Conservation (phyloP, 2,797 vertebrate species). For the Muraenolepis orangiensis region DNA sequence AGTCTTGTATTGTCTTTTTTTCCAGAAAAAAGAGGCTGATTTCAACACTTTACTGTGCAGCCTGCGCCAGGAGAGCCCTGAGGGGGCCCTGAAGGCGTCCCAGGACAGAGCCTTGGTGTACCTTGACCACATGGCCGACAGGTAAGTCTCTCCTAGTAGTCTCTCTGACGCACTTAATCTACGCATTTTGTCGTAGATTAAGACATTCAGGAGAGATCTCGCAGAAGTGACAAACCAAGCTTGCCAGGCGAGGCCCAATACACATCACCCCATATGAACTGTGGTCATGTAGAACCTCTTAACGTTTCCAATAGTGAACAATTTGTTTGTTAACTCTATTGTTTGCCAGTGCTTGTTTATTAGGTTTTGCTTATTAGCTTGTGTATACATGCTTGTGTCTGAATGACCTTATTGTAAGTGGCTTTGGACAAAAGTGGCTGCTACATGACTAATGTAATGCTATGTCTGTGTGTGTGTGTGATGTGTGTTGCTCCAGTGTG, state of each 20-base stretch:
- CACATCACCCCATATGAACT: neutral
- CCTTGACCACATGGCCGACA: constrained; percentile 5
- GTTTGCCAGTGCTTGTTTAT: too few relatives aligned
- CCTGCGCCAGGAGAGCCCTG: constrained; percentile 76
- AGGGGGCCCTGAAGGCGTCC: constrained; percentile 59
- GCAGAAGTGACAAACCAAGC: too few relatives aligned
- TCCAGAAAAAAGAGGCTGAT: constrained; percentile 68
- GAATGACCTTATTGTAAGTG: too few relatives aligned
- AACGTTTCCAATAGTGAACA: neutral
- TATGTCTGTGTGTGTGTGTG: too few relatives aligned
- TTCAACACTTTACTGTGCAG: constrained; percentile 72
- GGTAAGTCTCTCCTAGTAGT: constrained; percentile 43
- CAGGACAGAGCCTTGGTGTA: constrained; percentile 55
- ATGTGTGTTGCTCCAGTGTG: constrained; percentile 65
- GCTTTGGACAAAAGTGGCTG: too few relatives aligned
- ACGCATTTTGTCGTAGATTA: neutral
- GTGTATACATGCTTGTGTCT: too few relatives aligned
- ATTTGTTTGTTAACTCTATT: too few relatives aligned
- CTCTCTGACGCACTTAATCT: neutral
- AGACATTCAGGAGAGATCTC: neutral
- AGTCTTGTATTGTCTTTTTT: constrained; percentile 7
- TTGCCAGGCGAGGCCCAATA: too few relatives aligned
- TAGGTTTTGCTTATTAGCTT: too few relatives aligned
- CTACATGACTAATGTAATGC: too few relatives aligned
- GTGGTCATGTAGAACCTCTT: neutral